Conservation (phyloP, 2,888 invertebrate genomes). For the Agriotes lineatus region DNA sequence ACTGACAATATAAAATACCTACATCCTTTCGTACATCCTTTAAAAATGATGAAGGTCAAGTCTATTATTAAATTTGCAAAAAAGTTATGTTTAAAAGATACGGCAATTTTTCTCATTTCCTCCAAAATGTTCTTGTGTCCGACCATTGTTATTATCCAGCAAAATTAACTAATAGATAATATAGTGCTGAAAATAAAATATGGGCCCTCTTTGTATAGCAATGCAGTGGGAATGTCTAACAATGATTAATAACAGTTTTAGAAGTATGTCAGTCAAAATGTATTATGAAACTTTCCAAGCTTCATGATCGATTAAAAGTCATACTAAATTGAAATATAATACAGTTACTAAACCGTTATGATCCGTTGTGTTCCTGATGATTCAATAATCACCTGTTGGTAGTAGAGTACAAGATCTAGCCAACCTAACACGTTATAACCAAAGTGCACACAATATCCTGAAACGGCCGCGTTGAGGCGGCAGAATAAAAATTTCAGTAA, state of each 20-base stretch:
- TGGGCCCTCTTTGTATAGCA: no score
- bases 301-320: neutral
- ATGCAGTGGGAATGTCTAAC: neutral
- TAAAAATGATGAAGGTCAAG: no score
- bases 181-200: no score
- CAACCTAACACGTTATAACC: neutral
- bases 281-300: neutral
- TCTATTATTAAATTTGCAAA: no score
- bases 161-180: no score
- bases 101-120: no score
- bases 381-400: slow-evolving; percentile 14
- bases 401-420: neutral
- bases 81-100: no score
- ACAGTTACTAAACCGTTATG: slow-evolving; percentile 14
- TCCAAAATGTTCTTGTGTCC: no score
- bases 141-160: no score
- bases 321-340: slow-evolving; percentile 2
- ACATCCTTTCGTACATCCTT: no score
- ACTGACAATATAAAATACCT: no score
- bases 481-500: no score
- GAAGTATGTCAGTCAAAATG: neutral
- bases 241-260: neutral
- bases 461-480: neutral
- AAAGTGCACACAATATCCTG: neutral
- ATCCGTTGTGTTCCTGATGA: slow-evolving; percentile 5